Evolutionary conservation across 37 sponge, comb jelly and placozoan species (phyloP).

Genomic region (Beroe forskalii): DNA sequence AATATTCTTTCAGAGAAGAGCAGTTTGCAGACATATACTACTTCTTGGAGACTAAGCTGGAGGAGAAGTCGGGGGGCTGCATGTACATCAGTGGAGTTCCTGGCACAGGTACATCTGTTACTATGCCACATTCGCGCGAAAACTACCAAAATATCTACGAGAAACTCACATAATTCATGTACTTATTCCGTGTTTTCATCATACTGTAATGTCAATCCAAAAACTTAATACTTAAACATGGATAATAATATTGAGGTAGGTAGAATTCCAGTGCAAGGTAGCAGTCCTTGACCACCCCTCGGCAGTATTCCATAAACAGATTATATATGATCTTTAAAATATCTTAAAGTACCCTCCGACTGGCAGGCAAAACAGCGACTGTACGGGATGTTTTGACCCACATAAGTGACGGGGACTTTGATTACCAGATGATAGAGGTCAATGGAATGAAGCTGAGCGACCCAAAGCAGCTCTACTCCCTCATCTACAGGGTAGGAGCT

Average conservation of each 20-base stretch:
- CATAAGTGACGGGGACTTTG: slow-evolving; percentile 67
- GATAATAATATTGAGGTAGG: too few relatives aligned
- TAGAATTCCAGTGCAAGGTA: too few relatives aligned
- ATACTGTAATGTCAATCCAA: too few relatives aligned
- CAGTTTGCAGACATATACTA: slow-evolving; percentile 78
- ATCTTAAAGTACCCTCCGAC: too few relatives aligned
- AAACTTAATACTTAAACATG: too few relatives aligned
- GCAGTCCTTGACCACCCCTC: too few relatives aligned
- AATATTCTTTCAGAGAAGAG: slow-evolving; percentile 69
- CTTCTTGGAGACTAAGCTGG: slow-evolving; percentile 82
- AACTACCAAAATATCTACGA: too few relatives aligned
- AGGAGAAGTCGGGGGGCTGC: slow-evolving; percentile 82
- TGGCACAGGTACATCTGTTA: slow-evolving; percentile 30
- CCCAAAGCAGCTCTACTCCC: slow-evolving; percentile 70
- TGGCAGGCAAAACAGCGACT: slow-evolving; percentile 95
- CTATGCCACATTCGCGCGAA: too few relatives aligned
- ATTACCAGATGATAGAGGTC: slow-evolving; percentile 84
- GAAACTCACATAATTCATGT: too few relatives aligned
- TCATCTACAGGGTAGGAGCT: slow-evolving; percentile 42
- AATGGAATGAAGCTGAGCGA: slow-evolving; percentile 90
- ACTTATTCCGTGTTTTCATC: too few relatives aligned
- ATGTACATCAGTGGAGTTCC: slow-evolving; percentile 61
- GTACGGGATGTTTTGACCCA: slow-evolving; percentile 75
- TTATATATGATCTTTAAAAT: too few relatives aligned
- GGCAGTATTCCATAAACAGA: too few relatives aligned